Evolutionary conservation across 2,888 invertebrate species (phyloP).

Genomic region (Meteorus colon): DNA sequence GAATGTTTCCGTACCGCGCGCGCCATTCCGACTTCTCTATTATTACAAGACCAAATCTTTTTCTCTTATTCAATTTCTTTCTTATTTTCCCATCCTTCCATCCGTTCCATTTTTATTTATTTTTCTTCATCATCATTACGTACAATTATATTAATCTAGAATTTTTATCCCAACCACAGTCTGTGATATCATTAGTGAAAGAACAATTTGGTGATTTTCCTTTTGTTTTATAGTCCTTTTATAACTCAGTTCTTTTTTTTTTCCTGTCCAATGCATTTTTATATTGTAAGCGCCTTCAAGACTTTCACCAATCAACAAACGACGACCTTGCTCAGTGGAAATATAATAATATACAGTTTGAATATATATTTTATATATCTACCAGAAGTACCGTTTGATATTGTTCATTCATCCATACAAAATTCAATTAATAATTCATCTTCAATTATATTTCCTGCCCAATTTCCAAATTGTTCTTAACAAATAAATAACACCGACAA

Average conservation of each 20-base stretch:
- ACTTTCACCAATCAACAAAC: slow-evolving; percentile 9
- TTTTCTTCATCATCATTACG: not conserved
- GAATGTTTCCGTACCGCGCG: slow-evolving; percentile 47
- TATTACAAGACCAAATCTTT: not conserved
- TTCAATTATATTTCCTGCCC: too few species aligned
- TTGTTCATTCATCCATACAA: too few species aligned
- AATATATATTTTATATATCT: not conserved
- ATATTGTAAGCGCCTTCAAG: not conserved
- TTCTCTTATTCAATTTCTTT: not conserved
- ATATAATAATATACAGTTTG: not conserved
- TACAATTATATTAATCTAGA: not conserved
- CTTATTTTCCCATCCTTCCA: not conserved
- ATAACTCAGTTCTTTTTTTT: not conserved
- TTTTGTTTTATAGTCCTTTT: not conserved
- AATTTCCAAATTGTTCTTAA: too few species aligned
- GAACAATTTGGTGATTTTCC: not conserved
- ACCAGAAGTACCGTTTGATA: too few species aligned
- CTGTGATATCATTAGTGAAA: not conserved
- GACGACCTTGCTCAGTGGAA: slow-evolving; percentile 22
- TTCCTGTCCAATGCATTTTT: not conserved
- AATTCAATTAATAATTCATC: too few species aligned
- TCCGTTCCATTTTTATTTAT: too few species aligned
- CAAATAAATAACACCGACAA: too few species aligned
- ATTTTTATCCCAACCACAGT: not conserved
- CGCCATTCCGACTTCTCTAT: slow-evolving; percentile 15